Conservation (phyloP, 2,888 invertebrate species). For the Watsonalla cultraria region DNA sequence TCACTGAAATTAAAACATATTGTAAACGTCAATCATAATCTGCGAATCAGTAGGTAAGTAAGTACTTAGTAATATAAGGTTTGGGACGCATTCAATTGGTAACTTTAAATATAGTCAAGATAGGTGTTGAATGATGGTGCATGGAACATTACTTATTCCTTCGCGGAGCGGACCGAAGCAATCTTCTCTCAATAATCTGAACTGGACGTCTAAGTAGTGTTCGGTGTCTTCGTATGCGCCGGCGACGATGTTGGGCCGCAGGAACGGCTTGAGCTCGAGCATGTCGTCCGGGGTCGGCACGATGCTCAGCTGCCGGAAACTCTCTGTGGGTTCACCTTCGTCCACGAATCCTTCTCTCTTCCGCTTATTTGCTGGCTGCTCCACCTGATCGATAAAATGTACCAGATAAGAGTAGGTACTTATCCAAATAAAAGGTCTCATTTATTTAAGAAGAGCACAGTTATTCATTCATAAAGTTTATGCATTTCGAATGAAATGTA, state of each 20-base stretch:
- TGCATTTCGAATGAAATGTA: too few relatives aligned
- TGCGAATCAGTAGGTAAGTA: too few relatives aligned
- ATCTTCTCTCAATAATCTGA: conserved; percentile 87
- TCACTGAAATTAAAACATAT: not conserved
- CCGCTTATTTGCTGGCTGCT: not conserved
- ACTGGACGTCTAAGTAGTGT: conserved; percentile 89
- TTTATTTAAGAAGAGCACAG: too few relatives aligned
- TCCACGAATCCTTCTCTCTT: conserved; percentile 8
- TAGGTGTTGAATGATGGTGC: too few relatives aligned
- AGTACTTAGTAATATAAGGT: too few relatives aligned
- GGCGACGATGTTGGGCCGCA: conserved; percentile 74
- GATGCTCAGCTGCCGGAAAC: conserved; percentile 51
- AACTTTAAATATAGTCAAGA: too few relatives aligned
- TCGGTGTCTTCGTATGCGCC: conserved; percentile 81
- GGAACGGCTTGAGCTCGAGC: conserved; percentile 35
- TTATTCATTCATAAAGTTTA: too few relatives aligned
- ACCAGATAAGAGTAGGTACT: too few relatives aligned
- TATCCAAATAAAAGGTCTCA: too few relatives aligned
- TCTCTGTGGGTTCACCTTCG: conserved; percentile 43
- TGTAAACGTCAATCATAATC: too few relatives aligned
- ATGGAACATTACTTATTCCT: conserved; percentile 72
- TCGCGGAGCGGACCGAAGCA: conserved; percentile 85
- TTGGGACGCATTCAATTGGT: too few relatives aligned
- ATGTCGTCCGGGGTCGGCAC: conserved; percentile 50
- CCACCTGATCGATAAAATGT: not conserved